These are phyloP conservation scores for Balearica regulorum DNA, from an alignment of 2,797 vertebrate species.

Conservation along the genomic window DNA sequence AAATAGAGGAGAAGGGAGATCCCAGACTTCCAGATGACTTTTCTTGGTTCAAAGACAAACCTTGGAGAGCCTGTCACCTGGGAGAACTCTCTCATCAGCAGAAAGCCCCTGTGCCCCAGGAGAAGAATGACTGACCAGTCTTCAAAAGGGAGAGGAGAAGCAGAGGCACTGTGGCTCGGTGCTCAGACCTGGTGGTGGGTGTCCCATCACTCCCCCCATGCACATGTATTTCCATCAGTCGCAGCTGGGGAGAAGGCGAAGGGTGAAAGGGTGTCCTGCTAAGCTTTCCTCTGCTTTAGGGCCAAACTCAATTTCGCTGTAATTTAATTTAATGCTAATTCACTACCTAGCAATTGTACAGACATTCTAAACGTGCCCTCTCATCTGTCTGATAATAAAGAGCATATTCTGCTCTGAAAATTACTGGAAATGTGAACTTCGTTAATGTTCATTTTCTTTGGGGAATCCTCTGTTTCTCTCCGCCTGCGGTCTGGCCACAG, in stretches of 20 bases:
- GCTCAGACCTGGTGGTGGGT: neutral
- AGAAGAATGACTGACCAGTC: neutral
- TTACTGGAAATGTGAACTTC: neutral
- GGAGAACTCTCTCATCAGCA: neutral
- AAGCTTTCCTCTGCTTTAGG: neutral
- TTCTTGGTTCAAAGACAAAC: neutral
- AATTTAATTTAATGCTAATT: constrained; percentile 26
- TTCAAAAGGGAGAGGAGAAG: neutral
- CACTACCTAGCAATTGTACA: constrained; percentile 8
- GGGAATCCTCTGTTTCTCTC: neutral
- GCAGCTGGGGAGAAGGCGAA: neutral
- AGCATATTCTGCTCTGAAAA: constrained; percentile 30
- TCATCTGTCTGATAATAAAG: neutral
- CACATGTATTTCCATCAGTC: neutral
- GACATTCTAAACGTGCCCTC: neutral
- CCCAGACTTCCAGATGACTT: neutral
- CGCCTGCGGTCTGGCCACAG: neutral
- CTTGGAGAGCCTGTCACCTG: neutral
- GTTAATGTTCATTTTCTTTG: constrained; percentile 24
- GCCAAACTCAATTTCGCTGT: neutral
- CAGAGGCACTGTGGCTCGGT: neutral
- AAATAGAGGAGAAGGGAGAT: neutral
- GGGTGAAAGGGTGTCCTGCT: neutral
- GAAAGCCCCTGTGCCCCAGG: neutral
- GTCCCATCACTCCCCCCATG: neutral